Conservation (phyloP, 2,113 vertebrate genomes). For the Vireo altiloquus region DNA sequence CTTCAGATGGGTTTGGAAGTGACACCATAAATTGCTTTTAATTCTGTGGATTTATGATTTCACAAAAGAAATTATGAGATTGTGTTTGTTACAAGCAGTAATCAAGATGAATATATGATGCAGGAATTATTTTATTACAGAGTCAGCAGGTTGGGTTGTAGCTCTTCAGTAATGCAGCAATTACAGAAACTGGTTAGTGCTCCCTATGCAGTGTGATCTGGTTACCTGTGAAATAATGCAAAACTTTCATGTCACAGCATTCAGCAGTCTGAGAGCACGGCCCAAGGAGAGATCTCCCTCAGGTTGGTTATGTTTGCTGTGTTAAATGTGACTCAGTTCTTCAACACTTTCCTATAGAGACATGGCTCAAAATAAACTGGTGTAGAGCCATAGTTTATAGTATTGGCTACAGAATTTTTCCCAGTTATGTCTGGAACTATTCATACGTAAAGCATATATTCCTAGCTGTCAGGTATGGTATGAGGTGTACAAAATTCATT, state of each 20-base stretch:
- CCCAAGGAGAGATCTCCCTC: background rate
- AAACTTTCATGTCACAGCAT: background rate
- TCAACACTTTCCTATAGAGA: background rate
- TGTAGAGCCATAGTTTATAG: background rate
- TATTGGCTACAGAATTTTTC: background rate
- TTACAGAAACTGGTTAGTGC: background rate
- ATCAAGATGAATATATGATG: background rate
- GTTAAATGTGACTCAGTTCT: background rate
- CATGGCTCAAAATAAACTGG: background rate
- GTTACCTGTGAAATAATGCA: background rate
- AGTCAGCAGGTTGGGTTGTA: background rate
- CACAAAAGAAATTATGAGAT: background rate
- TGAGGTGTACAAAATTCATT: background rate
- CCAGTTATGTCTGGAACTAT: background rate
- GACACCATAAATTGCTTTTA: slow-evolving; percentile 3
- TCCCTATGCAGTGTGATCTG: background rate
- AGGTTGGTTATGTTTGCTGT: background rate
- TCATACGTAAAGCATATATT: background rate
- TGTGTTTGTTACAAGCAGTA: background rate
- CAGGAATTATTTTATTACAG: background rate
- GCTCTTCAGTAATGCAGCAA: background rate
- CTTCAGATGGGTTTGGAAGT: background rate
- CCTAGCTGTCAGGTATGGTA: background rate
- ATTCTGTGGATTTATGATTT: slow-evolving; percentile 3
- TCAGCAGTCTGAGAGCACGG: background rate